Conservation (phyloP, 2,888 invertebrate species). For the Maniola hyperantus region DNA sequence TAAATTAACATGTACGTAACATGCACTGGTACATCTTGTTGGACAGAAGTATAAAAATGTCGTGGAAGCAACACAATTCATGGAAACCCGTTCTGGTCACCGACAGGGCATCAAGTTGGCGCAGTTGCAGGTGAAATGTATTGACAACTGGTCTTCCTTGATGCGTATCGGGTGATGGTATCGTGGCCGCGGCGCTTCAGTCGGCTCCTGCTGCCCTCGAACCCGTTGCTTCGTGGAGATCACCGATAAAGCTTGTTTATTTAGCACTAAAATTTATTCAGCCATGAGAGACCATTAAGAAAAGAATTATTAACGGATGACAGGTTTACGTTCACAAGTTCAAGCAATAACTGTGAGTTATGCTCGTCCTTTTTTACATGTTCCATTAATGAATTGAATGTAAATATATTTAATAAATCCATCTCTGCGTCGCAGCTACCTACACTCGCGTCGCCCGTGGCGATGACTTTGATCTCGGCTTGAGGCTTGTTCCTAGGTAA, state of each 20-base stretch:
- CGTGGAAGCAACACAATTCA: conserved; percentile 72
- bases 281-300: conserved; percentile 70
- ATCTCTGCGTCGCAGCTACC: conserved; percentile 45
- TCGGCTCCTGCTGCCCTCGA: conserved; percentile 70
- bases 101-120: conserved; percentile 70
- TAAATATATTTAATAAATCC: conserved; percentile 60
- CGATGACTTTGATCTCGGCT: conserved; percentile 34
- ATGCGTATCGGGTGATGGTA: conserved; percentile 81
- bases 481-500: conserved; percentile 44
- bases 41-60: conserved; percentile 76
- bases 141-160: conserved; percentile 82
- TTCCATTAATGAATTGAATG: conserved; percentile 66
- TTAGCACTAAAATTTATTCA: conserved; percentile 78
- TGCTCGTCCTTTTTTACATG: conserved; percentile 56
- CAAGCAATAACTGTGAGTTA: conserved; percentile 61
- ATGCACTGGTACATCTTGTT: conserved; percentile 57
- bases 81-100: conserved; percentile 70
- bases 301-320: conserved; percentile 71
- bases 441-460: conserved; percentile 36
- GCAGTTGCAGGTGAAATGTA: conserved; percentile 77
- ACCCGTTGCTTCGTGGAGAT: conserved; percentile 76
- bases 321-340: conserved; percentile 70
- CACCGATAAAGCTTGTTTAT: conserved; percentile 78
- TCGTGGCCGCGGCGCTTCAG: conserved; percentile 76
- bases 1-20: conserved; percentile 69